phyloP scores from a whole-genome alignment of 2,113 vertebrate species.

The Toxostoma redivivum region DNA sequence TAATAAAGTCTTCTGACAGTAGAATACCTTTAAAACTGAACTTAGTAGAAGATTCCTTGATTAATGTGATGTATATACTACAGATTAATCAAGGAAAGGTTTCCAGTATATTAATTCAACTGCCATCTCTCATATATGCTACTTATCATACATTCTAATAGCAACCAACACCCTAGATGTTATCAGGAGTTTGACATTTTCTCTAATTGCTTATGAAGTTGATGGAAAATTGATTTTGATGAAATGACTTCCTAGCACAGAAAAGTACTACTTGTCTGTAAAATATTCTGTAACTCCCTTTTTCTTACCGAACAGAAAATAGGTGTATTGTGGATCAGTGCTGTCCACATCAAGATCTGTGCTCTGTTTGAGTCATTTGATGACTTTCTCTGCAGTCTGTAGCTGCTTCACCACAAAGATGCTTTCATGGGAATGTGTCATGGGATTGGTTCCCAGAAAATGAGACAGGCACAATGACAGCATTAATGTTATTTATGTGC shows the following conservation, averaged over 20 bases:
- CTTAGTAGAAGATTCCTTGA: neutral
- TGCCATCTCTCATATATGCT: neutral
- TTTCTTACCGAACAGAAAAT: neutral
- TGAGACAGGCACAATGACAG: neutral
- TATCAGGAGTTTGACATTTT: slow-evolving; percentile 7
- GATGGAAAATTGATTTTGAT: neutral
- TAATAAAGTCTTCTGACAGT: neutral
- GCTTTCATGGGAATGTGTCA: neutral
- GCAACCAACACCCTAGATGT: neutral
- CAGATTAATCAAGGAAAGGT: slow-evolving; percentile 35
- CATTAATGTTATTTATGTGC: neutral
- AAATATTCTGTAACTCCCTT: neutral
- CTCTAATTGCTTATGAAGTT: neutral
- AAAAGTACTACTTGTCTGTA: neutral
- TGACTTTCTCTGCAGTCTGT: neutral
- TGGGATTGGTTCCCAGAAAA: neutral
- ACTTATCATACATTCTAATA: neutral
- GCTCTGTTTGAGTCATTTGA: neutral
- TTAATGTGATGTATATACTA: slow-evolving; percentile 12
- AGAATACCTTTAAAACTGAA: slow-evolving; percentile 8
- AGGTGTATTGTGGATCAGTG: neutral
- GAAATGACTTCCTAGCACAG: neutral
- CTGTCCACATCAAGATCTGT: neutral
- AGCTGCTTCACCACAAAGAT: neutral
- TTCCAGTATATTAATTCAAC: slow-evolving; percentile 32